Conservation (phyloP, 2,797 vertebrate genomes). For the Propithecus deckenii region DNA sequence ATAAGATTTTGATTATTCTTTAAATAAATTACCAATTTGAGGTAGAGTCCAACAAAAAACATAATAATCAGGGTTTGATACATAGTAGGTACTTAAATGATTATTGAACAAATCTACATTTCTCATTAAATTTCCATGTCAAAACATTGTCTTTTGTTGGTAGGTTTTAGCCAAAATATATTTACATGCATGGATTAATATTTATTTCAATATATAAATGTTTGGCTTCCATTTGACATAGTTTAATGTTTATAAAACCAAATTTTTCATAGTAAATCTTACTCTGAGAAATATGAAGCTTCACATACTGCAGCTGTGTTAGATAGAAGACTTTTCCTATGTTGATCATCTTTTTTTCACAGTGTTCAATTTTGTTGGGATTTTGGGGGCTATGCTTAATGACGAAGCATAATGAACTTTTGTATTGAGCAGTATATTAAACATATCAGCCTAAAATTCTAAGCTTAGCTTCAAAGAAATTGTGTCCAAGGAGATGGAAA, state of each 20-base stretch:
- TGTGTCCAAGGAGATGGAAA: background rate
- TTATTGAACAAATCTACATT: background rate
- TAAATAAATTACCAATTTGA: background rate
- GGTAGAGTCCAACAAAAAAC: background rate
- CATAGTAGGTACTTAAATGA: background rate
- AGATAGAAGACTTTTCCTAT: background rate
- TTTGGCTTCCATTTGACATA: background rate
- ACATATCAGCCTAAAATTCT: background rate
- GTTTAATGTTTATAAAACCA: background rate
- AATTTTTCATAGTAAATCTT: background rate
- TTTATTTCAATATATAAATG: background rate
- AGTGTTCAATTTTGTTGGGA: background rate
- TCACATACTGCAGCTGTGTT: background rate
- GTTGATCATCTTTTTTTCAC: background rate
- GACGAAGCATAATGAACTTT: background rate
- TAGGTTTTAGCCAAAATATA: background rate
- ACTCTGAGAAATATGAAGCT: background rate
- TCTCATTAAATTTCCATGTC: background rate
- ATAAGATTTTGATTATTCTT: background rate
- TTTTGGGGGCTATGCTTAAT: background rate
- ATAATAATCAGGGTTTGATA: background rate
- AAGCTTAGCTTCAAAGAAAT: background rate
- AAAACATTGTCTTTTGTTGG: background rate
- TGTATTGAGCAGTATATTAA: background rate
- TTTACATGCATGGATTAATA: background rate